Evolutionary conservation across 2,888 invertebrate genomes (phyloP), one percentile per base, ranked within the genome.

Genomic region (Ophion ventricosus): DNA sequence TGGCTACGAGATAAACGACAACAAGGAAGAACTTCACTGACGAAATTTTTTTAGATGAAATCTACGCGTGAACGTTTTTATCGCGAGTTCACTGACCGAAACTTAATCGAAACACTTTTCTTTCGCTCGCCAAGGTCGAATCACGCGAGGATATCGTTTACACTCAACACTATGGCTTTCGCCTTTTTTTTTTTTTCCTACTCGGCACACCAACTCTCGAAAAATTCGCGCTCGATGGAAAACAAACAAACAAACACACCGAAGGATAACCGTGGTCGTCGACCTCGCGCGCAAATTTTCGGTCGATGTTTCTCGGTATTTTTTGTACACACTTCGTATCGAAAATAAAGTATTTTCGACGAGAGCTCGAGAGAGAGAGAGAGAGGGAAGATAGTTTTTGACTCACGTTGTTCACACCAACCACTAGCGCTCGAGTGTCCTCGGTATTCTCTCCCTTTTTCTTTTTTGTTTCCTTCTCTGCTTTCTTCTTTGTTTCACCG

Each of bases 331-430:
- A n/a, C n/a, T n/a, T 29, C 35, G 76, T 66, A 76, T 66, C 43
- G 20, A 66, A 26, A 59, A 64, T 74, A 77, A 25, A 56, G 64
- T 75, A 75, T 54, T 43, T 64, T 75, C 54, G 54, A 43, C 57
- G 56, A 63, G 35, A 56, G 73, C 35, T 67, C n/a, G 11, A 35
- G 61, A 20, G 17, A 69, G 29, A 25, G 25, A 35, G 26, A 61
- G 64, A 63, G 17, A 17, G 75, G 35, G 35, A 7, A 49, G 29
- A 57, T 25, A 76, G 67, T 83, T 75, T 59, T 77, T 76, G 70
- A 74, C 76, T 80, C 75, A 67, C 79, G 81, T 84, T 82, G 86
- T 86, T 74, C 87, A 86, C 87, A 85, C 43, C 80, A 86, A n/a
- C n/a, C 67, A 85, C 84, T 75, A 20, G 23, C 54, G 25, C 10